A percentile compares a stretch with the other conserved stretches of the same genome.
Conservation (phyloP, 2,888 invertebrate genomes). For the Tortricodes alternella region DNA sequence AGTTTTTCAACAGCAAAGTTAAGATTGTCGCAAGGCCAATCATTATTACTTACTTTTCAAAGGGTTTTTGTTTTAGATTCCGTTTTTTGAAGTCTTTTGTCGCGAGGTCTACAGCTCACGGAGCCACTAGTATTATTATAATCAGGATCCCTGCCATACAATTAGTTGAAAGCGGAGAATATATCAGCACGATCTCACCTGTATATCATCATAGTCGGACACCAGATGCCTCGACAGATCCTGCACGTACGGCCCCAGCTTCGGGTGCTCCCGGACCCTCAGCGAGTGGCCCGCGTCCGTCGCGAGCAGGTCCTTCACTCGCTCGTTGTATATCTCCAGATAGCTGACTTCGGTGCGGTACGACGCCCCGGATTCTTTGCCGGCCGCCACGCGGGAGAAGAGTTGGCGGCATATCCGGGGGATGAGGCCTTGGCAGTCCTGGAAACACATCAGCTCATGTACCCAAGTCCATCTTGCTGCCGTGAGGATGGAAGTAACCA, state of each 20-base stretch:
- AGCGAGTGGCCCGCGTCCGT: constrained; percentile 86
- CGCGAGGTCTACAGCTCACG: too few relatives aligned
- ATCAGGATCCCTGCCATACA: too few relatives aligned
- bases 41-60: too few relatives aligned
- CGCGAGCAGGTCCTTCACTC: constrained; percentile 88
- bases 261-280: constrained; percentile 90
- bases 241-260: constrained; percentile 92
- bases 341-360: constrained; percentile 94
- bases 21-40: too few relatives aligned
- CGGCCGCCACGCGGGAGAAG: constrained; percentile 91
- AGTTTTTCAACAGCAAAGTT: too few relatives aligned
- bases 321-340: constrained; percentile 93
- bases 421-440: constrained; percentile 91
- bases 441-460: too few relatives aligned
- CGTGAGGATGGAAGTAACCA: too few relatives aligned
- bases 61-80: too few relatives aligned
- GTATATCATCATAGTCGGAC: constrained; percentile 92
- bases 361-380: constrained; percentile 91
- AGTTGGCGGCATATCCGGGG: constrained; percentile 93
- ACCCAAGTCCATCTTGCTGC: too few relatives aligned
- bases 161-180: too few relatives aligned
- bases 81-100: too few relatives aligned
- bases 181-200: constrained; percentile 77
- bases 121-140: too few relatives aligned
- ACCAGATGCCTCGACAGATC: constrained; percentile 93